A percentile compares a stretch with the other conserved stretches of the same genome.
Conservation (phyloP, 2,888 invertebrate genomes). For the Cheilosia scutellata region DNA sequence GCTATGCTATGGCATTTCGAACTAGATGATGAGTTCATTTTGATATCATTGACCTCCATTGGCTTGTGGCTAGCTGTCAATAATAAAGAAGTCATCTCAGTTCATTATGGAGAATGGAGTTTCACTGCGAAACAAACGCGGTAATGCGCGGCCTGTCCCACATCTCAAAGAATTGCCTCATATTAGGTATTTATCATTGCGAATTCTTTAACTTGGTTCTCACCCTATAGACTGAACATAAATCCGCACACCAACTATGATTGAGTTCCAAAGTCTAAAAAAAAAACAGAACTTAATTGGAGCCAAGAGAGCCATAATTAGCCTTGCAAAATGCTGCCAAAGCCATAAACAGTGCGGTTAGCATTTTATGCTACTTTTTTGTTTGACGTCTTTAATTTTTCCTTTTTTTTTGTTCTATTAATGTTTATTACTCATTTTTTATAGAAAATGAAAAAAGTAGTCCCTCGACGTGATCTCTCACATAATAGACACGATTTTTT, state of each 20-base stretch:
- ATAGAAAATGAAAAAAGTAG: slow-evolving; percentile 24
- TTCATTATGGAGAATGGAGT: slow-evolving; percentile 9
- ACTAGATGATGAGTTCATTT: slow-evolving; percentile 29
- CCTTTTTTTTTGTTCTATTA: slow-evolving; percentile 37
- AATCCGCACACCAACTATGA: slow-evolving; percentile 7
- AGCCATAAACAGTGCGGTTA: slow-evolving; percentile 66
- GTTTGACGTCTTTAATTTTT: slow-evolving; percentile 1
- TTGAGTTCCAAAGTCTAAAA: slow-evolving; percentile 52
- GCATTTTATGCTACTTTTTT: slow-evolving; percentile 53
- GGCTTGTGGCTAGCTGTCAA: slow-evolving; percentile 7
- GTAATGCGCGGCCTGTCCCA: slow-evolving; percentile 28
- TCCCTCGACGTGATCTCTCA: slow-evolving; percentile 54
- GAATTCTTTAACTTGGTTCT: slow-evolving; percentile 64
- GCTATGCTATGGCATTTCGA: not conserved
- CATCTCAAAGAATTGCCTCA: slow-evolving; percentile 25
- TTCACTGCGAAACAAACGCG: slow-evolving; percentile 18
- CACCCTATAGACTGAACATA: slow-evolving; percentile 44
- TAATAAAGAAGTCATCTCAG: slow-evolving; percentile 23
- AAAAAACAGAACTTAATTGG: slow-evolving; percentile 54
- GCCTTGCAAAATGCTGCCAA: slow-evolving; percentile 59
- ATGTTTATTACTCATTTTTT: slow-evolving; percentile 51
- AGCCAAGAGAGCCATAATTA: slow-evolving; percentile 65
- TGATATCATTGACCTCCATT: slow-evolving; percentile 52
- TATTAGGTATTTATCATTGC: not conserved
- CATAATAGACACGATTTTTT: slow-evolving; percentile 55